Evolutionary conservation across 2,797 vertebrate genomes (phyloP).

Genomic region (Denticeps clupeoides): DNA sequence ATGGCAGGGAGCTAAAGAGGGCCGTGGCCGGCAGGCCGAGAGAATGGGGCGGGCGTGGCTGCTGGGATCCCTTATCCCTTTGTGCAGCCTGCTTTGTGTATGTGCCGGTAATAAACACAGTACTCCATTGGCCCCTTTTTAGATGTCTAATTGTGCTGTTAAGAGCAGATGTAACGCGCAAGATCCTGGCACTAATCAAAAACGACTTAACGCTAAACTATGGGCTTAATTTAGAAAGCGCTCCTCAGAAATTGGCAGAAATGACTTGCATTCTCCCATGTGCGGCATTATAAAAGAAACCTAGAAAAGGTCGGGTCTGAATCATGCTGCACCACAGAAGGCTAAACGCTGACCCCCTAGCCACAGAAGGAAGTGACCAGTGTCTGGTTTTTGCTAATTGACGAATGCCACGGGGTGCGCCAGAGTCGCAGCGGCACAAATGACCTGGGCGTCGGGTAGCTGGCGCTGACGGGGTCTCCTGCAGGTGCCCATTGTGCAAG

Average conservation of each 20-base stretch:
- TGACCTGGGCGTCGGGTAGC: slow-evolving; percentile 47
- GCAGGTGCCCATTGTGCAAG: slow-evolving; percentile 48
- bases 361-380: slow-evolving; percentile 54
- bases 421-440: slow-evolving; percentile 38
- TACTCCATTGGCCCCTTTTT: too few relatives aligned
- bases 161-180: too few relatives aligned
- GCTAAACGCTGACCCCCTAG: slow-evolving; percentile 32
- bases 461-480: slow-evolving; percentile 39
- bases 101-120: not conserved
- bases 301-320: too few relatives aligned
- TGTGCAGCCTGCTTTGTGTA: slow-evolving; percentile 6
- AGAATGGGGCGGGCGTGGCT: slow-evolving; percentile 8
- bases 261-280: too few relatives aligned
- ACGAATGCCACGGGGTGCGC: slow-evolving; percentile 43
- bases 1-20: slow-evolving; percentile 35
- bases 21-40: not conserved
- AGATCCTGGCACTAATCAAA: too few relatives aligned
- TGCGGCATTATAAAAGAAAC: too few relatives aligned
- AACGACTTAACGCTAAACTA: too few relatives aligned
- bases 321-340: too few relatives aligned
- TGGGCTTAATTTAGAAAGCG: too few relatives aligned
- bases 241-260: too few relatives aligned
- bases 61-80: not conserved
- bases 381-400: slow-evolving; percentile 50
- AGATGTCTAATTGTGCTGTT: too few relatives aligned